These are phyloP conservation scores for Talpa occidentalis DNA, from an alignment of 2,113 vertebrate species.

Conservation along the genomic window DNA sequence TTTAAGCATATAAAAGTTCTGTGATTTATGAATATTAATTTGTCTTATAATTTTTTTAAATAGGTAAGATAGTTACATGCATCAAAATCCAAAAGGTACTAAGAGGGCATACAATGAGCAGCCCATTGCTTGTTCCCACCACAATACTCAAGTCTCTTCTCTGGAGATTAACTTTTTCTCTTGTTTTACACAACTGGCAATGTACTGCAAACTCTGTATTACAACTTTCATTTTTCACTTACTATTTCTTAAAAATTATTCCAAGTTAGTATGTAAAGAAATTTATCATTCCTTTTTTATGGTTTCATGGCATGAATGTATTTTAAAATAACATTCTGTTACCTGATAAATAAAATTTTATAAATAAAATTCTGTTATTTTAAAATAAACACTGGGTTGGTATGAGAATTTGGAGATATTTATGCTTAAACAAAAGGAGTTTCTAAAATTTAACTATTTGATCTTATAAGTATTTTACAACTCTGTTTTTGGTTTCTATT, in stretches of 20 bases:
- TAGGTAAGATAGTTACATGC: neutral
- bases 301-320: conserved; percentile 1
- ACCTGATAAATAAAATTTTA: too few relatives aligned
- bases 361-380: neutral
- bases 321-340: neutral
- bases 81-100: conserved; percentile 20
- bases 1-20: neutral
- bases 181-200: neutral
- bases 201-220: neutral
- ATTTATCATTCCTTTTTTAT: neutral
- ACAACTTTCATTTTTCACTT: neutral
- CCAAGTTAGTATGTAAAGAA: neutral
- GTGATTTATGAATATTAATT: neutral
- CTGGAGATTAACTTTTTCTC: too few relatives aligned
- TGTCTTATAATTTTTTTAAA: conserved; percentile 48
- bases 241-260: conserved; percentile 11
- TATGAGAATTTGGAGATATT: conserved; percentile 4
- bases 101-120: neutral
- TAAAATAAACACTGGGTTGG: neutral
- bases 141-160: too few relatives aligned
- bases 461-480: neutral
- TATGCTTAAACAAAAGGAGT: conserved; percentile 17
- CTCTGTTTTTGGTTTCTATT: neutral
- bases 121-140: too few relatives aligned
- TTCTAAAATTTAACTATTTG: conserved; percentile 15